Conservation (phyloP, 2,888 invertebrate genomes). For the Acrobasis consociella region DNA sequence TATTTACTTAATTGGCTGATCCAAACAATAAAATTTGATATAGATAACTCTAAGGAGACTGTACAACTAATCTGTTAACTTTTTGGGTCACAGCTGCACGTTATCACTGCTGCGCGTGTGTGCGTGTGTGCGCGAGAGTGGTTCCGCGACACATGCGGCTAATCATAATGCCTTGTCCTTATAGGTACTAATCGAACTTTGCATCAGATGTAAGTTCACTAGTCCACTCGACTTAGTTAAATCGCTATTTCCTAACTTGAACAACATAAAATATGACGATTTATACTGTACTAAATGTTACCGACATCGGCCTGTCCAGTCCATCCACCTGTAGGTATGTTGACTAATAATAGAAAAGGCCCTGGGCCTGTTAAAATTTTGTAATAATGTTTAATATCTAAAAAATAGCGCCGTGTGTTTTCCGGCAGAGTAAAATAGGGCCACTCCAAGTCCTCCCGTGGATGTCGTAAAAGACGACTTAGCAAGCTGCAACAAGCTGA, state of each 20-base stretch:
- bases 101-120: constrained; percentile 49
- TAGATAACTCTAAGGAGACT: constrained; percentile 24
- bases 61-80: constrained; percentile 46
- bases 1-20: background rate
- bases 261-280: background rate
- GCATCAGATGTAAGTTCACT: constrained; percentile 9
- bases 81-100: constrained; percentile 79
- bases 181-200: constrained; percentile 35
- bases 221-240: background rate
- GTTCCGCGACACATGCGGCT: constrained; percentile 48
- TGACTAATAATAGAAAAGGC: too few species aligned
- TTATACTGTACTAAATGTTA: background rate
- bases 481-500: too few species aligned
- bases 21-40: background rate
- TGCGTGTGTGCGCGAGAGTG: constrained; percentile 55
- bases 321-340: too few species aligned
- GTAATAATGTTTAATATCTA: too few species aligned
- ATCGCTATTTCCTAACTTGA: background rate
- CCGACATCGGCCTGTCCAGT: too few species aligned
- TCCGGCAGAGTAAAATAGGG: too few species aligned
- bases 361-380: too few species aligned
- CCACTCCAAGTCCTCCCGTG: too few species aligned
- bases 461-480: too few species aligned
- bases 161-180: constrained; percentile 57
- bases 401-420: too few species aligned